A percentile compares a stretch with the other conserved stretches of the same genome.
Evolutionary conservation across 2,113 vertebrate genomes (phyloP).

Genomic region (Perca flavescens): DNA sequence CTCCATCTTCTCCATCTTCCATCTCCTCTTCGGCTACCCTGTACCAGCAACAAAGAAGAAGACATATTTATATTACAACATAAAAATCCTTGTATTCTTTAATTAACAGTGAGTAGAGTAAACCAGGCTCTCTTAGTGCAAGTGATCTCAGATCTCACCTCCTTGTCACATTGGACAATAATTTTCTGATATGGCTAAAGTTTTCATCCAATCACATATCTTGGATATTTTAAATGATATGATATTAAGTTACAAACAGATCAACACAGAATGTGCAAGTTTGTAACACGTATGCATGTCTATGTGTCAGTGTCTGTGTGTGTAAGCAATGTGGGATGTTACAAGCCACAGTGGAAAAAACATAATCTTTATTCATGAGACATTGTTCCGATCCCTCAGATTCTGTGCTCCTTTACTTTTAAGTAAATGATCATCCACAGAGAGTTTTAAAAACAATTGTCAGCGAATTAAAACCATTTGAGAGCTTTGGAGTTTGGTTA

Average conservation of each 20-base stretch:
- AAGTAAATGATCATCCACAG: not conserved
- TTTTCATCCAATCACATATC: not conserved
- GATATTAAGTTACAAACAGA: not conserved
- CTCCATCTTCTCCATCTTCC: slow-evolving; percentile 22
- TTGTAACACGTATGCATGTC: not conserved
- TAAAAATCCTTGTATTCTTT: not conserved
- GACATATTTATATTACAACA: not conserved
- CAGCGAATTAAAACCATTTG: not conserved
- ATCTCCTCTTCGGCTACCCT: slow-evolving; percentile 22
- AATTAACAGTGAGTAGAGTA: not conserved
- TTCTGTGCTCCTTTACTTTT: slow-evolving; percentile 2
- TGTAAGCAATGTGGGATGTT: slow-evolving; percentile 28
- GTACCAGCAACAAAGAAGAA: slow-evolving; percentile 29
- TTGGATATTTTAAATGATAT: not conserved
- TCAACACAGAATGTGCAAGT: not conserved
- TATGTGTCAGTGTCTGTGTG: slow-evolving; percentile 2
- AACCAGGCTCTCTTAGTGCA: not conserved
- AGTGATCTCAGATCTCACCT: not conserved
- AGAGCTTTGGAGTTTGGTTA: not conserved
- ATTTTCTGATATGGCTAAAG: not conserved
- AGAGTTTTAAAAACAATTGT: not conserved
- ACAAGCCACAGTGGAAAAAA: slow-evolving; percentile 19
- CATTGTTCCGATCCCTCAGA: slow-evolving; percentile 47
- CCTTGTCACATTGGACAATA: slow-evolving; percentile 13
- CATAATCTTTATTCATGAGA: slow-evolving; percentile 60